phyloP scores from a whole-genome alignment of 92 coral and sea anemone species.

The Epizoanthus ramosus region DNA sequence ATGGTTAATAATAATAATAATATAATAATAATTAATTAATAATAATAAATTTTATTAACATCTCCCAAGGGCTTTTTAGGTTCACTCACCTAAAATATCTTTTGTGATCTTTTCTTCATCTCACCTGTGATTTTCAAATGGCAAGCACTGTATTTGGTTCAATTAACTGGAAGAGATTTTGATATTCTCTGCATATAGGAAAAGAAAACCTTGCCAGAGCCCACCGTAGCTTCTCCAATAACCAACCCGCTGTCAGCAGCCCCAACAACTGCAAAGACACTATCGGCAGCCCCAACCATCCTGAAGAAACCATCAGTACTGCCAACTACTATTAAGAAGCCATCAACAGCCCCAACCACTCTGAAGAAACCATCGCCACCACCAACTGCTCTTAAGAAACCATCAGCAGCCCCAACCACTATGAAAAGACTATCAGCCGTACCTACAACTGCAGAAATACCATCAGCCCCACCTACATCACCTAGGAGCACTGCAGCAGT shows the following conservation, averaged over 20 bases:
- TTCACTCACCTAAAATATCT: no score
- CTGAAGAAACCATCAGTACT: neutral
- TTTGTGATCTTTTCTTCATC: no score
- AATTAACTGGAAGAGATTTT: neutral
- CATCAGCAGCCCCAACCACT: neutral
- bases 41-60: no score
- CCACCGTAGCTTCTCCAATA: constrained; percentile 23
- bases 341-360: neutral
- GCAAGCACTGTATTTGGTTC: neutral
- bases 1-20: no score
- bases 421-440: neutral
- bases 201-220: constrained; percentile 29
- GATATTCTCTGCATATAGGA: neutral
- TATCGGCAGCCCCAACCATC: neutral
- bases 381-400: constrained; percentile 1
- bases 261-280: constrained; percentile 1
- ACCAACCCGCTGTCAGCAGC: neutral
- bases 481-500: neutral
- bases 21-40: no score
- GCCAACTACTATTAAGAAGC: neutral
- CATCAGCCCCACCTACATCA: constrained; percentile 13
- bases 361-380: neutral
- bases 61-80: no score
- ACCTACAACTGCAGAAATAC: neutral
- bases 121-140: no score